Percentiles rank a stretch among this genome's conserved stretches.
Evolutionary conservation across 92 coral and sea anemone species (phyloP).

Genomic region (Palythoa heliodiscus): DNA sequence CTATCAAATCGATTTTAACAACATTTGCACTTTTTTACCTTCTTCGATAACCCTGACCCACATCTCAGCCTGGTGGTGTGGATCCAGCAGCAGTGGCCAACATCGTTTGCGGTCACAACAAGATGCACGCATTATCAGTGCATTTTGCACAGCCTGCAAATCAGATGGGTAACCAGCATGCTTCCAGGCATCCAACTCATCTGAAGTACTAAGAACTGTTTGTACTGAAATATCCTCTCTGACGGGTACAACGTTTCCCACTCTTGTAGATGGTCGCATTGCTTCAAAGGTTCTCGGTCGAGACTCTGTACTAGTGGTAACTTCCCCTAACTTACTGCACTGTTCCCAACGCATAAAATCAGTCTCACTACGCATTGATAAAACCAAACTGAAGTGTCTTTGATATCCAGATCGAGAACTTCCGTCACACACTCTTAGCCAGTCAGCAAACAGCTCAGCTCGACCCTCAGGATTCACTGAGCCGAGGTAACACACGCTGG

Average conservation of each 20-base stretch:
- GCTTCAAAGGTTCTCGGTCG: conserved; percentile 51
- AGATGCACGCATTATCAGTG: conserved; percentile 79
- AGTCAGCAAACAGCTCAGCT: conserved; percentile 82
- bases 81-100: conserved; percentile 95
- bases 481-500: conserved; percentile 91
- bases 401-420: conserved; percentile 44
- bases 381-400: conserved; percentile 55
- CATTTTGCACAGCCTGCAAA: conserved; percentile 81
- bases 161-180: conserved; percentile 76
- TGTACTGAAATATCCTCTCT: conserved; percentile 74
- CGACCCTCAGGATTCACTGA: conserved; percentile 78
- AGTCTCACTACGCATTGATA: conserved; percentile 57
- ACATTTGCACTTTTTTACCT: conserved; percentile 36
- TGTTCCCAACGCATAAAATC: conserved; percentile 12
- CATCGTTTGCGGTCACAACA: conserved; percentile 67
- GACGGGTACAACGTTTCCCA: conserved; percentile 60
- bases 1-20: too few species aligned
- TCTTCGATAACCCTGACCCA: conserved; percentile 87
- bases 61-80: conserved; percentile 88
- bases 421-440: conserved; percentile 90
- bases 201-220: conserved; percentile 62
- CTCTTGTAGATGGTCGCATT: conserved; percentile 43
- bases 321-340: background rate
- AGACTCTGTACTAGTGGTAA: conserved; percentile 17
- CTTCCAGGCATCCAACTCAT: conserved; percentile 85